Evolutionary conservation across 2,113 vertebrate genomes (phyloP).

Genomic region (Uria aalge): DNA sequence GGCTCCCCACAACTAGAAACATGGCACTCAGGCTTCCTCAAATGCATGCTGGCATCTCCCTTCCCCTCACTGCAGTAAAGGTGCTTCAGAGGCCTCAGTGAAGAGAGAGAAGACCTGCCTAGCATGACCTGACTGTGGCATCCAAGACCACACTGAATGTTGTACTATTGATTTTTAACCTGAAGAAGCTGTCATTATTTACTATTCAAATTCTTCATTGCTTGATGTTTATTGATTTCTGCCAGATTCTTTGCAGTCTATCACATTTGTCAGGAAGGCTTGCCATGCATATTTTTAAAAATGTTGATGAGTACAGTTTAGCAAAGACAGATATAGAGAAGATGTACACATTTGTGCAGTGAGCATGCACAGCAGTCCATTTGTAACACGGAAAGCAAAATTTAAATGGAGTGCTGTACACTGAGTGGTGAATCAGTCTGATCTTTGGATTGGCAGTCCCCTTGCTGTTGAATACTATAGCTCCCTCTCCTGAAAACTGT

Average conservation of each 20-base stretch:
- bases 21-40: background rate
- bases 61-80: background rate
- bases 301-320: background rate
- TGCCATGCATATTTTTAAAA: background rate
- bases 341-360: accelerated
- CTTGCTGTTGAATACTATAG: background rate
- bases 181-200: background rate
- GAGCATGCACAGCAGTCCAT: background rate
- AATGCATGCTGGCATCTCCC: background rate
- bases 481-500: background rate
- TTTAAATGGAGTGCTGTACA: background rate
- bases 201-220: slow-evolving; percentile 5
- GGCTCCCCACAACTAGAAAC: background rate
- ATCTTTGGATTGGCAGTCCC: background rate
- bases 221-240: slow-evolving; percentile 36
- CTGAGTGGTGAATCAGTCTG: background rate
- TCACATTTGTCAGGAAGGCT: background rate
- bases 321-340: background rate
- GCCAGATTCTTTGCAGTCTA: slow-evolving; percentile 1
- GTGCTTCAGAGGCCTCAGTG: background rate
- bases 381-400: background rate
- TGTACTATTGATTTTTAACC: background rate
- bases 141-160: background rate
- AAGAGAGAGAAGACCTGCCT: background rate
- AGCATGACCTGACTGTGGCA: background rate